Conservation (phyloP, 2,797 vertebrate species). For the Choloepus didactylus region DNA sequence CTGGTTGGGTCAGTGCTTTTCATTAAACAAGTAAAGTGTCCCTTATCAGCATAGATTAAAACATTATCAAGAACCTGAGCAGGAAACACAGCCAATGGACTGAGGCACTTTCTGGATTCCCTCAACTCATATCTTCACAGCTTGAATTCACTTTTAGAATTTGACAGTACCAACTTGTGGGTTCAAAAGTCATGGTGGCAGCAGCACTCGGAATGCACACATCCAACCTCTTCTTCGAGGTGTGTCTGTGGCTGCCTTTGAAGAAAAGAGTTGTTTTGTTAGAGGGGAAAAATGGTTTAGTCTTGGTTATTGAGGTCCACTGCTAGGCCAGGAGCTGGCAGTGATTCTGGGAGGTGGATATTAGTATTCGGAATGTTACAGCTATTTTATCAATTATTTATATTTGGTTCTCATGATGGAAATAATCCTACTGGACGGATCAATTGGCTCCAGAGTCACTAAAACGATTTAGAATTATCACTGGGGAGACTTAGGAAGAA, state of each 20-base stretch:
- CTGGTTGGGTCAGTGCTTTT: conserved; percentile 61
- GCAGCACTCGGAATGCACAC: background rate
- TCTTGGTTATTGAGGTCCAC: background rate
- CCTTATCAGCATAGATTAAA: conserved; percentile 71
- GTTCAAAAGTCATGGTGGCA: background rate
- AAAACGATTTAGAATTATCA: conserved; percentile 28
- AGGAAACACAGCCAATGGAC: background rate
- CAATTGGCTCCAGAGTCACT: conserved; percentile 7
- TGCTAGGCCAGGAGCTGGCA: background rate
- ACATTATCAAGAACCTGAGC: conserved; percentile 57
- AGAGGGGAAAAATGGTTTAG: background rate
- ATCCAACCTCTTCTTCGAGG: background rate
- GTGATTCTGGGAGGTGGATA: background rate
- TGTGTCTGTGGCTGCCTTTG: background rate
- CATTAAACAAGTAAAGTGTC: conserved; percentile 55
- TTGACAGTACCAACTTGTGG: background rate
- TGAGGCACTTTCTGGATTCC: conserved; percentile 39
- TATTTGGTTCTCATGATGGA: conserved; percentile 43
- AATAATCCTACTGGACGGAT: background rate
- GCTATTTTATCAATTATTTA: conserved; percentile 18
- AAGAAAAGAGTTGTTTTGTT: conserved; percentile 22
- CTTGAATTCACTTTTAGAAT: conserved; percentile 53
- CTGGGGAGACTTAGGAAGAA: background rate
- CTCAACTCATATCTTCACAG: conserved; percentile 50
- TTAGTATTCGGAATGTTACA: background rate